Conservation (phyloP, 2,888 invertebrate species). For the Metallyticus violacea region DNA sequence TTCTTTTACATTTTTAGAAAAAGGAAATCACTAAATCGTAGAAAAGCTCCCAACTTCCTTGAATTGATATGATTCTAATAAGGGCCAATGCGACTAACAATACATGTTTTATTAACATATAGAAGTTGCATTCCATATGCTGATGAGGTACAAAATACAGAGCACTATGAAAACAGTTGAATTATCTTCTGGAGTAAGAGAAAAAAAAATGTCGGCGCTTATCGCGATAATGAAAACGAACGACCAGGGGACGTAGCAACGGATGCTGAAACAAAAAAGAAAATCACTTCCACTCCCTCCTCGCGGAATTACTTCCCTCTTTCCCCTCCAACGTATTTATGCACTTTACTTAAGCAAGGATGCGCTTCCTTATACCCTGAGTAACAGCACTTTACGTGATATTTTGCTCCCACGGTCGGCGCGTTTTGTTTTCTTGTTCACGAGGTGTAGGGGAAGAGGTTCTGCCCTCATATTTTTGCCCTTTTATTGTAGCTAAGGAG, state of each 20-base stretch:
- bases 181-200: background rate
- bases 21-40: too few relatives aligned
- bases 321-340: background rate
- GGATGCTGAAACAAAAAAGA: background rate
- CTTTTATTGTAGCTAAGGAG: background rate
- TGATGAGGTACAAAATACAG: background rate
- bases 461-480: background rate
- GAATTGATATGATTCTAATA: too few relatives aligned
- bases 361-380: background rate
- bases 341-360: background rate
- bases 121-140: too few relatives aligned
- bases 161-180: background rate
- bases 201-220: background rate
- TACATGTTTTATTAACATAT: too few relatives aligned
- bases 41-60: too few relatives aligned
- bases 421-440: background rate
- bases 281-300: background rate
- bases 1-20: too few relatives aligned
- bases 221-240: background rate
- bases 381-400: background rate
- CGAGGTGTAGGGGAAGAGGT: background rate
- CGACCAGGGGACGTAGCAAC: background rate
- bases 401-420: background rate
- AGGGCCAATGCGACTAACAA: too few relatives aligned
- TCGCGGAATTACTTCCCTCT: too few relatives aligned